phyloP scores from a whole-genome alignment of 2,113 vertebrate species.

The Urocolius indicus region DNA sequence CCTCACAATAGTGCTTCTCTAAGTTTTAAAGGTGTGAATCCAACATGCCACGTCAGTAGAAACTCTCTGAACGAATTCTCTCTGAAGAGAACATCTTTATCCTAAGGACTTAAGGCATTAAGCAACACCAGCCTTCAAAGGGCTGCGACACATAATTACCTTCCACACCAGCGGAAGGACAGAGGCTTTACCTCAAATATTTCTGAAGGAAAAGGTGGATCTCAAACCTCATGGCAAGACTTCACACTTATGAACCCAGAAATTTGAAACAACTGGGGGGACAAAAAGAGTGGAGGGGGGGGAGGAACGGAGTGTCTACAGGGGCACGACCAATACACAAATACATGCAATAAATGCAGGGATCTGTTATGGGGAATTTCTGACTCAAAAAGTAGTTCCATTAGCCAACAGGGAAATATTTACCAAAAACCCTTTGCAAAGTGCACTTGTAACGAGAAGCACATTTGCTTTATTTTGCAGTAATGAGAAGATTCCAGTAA shows the following conservation, averaged over 20 bases:
- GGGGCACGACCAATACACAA: neutral
- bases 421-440: neutral
- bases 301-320: neutral
- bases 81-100: neutral
- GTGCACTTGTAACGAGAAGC: neutral
- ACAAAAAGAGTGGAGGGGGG: fast-evolving
- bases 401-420: neutral
- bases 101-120: neutral
- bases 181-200: neutral
- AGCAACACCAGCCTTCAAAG: neutral
- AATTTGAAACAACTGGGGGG: neutral
- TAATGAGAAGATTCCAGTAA: too few relatives aligned
- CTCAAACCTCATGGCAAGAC: neutral
- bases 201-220: neutral
- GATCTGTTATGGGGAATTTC: neutral
- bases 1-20: neutral
- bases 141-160: neutral
- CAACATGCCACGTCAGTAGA: neutral
- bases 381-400: neutral
- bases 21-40: neutral
- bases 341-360: neutral
- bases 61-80: neutral
- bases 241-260: neutral
- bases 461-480: neutral
- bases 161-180: neutral